Evolutionary conservation across 2,888 invertebrate genomes (phyloP), one percentile per base, ranked within the genome.

Genomic region (Eulithis testata): DNA sequence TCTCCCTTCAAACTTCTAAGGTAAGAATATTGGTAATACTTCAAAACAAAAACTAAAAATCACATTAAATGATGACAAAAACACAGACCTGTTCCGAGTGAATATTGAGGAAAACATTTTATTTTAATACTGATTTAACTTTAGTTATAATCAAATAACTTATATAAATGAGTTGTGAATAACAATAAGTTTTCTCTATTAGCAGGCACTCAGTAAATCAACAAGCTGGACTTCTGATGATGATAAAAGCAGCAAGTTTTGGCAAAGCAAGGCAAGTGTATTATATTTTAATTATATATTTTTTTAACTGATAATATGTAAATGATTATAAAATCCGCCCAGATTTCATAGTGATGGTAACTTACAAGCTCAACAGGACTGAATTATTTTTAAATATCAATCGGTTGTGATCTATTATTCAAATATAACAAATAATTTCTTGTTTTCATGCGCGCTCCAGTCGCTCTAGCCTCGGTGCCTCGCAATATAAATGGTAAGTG

Each of bases 31-130:
- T 60, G 14, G n/a, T 21, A 3, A 27, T 21, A 11, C 11, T 14
- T 56, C 12, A 7, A 12, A 12, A 52, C 45, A 9, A 5, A 40
- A 11, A 45, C 11, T 36, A 31, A n/a, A 45, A 11, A 21, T 21
- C 9, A 36, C 14, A 56, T 40, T 36, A 4, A 2, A 31, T 82
- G 81, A 83, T 83, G 83, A 85, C 57, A 69, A 77, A 76, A 74
- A 73, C 79, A 84, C 88, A 89, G 88, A 88, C 88, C 88, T 89
- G 88, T 89, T 82, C 88, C 83, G 87, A 88, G 64, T 55, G 8
- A 67, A 59, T 71, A 63, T 80, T 86, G 86, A 84, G 86, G 86
- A 86, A 62, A 74, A 69, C 50, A 12, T 60, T 40, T 49, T 65
- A 62, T 67, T 65, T 70, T 51, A 66, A 65, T 53, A 40, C 77